These are phyloP conservation scores for Larimichthys polyactis DNA, from an alignment of 2,113 vertebrate species.

Conservation along the genomic window DNA sequence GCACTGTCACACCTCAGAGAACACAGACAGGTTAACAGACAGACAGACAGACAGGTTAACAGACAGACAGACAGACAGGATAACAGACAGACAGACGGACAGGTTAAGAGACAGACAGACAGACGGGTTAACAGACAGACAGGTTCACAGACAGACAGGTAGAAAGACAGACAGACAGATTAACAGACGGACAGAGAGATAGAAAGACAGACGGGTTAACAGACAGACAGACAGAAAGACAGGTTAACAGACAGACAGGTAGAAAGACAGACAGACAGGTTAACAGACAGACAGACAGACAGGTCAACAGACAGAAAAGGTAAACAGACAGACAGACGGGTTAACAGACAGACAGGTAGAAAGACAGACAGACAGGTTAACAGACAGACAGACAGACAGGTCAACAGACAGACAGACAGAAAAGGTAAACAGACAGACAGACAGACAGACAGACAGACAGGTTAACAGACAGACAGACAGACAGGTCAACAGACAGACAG, in stretches of 20 bases:
- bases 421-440: not conserved
- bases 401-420: no score
- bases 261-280: not conserved
- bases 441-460: conserved; percentile 2
- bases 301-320: not conserved
- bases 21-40: not conserved
- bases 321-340: not conserved
- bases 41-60: not conserved
- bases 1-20: not conserved
- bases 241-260: not conserved
- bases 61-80: no score
- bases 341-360: not conserved
- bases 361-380: not conserved
- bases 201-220: no score
- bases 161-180: no score
- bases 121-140: no score
- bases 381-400: no score
- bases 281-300: not conserved
- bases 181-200: not conserved
- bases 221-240: not conserved
- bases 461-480: not conserved
- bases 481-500: not conserved
- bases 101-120: no score
- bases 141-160: no score
- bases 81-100: not conserved